phyloP scores from a whole-genome alignment of 1,140 invertebrate species.

The Pachypsylla venusta region DNA sequence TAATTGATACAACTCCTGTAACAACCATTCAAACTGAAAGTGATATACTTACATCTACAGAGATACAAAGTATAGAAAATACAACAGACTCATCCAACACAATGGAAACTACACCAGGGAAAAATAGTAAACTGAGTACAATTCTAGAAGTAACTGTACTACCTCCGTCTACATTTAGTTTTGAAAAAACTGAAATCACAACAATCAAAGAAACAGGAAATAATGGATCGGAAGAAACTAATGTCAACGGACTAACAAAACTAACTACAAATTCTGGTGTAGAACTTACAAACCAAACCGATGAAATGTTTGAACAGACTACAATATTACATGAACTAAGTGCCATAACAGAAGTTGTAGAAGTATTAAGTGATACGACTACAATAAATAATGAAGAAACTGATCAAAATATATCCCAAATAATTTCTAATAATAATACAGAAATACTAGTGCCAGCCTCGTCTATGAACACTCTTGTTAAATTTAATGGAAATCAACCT shows the following conservation, averaged over 20 bases:
- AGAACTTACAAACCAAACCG: background rate
- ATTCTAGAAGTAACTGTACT: background rate
- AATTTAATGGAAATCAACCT: background rate
- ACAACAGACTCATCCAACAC: too few relatives aligned
- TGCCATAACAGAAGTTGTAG: background rate
- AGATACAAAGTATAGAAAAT: too few relatives aligned
- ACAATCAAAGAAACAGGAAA: background rate
- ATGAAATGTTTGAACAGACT: background rate
- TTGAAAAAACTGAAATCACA: background rate
- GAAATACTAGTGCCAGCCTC: slow-evolving; percentile 6
- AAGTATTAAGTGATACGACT: background rate
- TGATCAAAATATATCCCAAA: background rate
- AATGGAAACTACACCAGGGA: too few relatives aligned
- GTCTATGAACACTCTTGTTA: background rate
- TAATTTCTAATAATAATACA: too few relatives aligned
- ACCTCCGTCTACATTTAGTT: slow-evolving; percentile 3
- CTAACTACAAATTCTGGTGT: background rate
- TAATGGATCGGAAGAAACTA: background rate
- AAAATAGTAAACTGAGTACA: background rate
- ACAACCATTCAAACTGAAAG: too few relatives aligned
- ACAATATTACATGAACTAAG: background rate
- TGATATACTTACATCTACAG: too few relatives aligned
- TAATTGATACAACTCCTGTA: too few relatives aligned
- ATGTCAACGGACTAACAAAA: background rate
- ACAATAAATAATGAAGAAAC: background rate